phyloP scores from a whole-genome alignment of 1,140 invertebrate species.

The Leptestheria dahalacensis region DNA sequence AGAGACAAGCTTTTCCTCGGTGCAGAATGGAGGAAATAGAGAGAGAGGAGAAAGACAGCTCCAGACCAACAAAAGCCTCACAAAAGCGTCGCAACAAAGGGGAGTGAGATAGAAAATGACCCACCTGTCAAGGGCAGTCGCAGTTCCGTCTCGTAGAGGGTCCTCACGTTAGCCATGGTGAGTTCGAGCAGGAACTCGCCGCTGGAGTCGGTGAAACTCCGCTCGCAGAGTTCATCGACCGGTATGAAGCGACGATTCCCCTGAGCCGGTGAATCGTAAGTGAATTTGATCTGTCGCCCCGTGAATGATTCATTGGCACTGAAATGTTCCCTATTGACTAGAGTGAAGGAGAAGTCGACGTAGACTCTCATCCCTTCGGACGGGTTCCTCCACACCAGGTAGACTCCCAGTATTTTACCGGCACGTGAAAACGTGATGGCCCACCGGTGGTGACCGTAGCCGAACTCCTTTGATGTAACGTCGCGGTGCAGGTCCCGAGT shows the following conservation, averaged over 20 bases:
- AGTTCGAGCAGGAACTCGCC: conserved; percentile 71
- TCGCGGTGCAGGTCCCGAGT: conserved; percentile 62
- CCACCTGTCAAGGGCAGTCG: conserved; percentile 29
- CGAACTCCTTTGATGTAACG: conserved; percentile 68
- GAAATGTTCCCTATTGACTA: conserved; percentile 72
- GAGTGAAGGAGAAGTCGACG: conserved; percentile 68
- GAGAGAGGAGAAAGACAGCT: no score
- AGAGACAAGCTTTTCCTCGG: no score
- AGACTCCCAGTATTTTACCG: conserved; percentile 64
- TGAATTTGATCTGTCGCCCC: conserved; percentile 65
- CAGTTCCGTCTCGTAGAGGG: conserved; percentile 56
- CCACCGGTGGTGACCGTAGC: conserved; percentile 72
- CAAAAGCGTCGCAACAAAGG: background rate
- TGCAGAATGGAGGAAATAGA: no score
- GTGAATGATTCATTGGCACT: conserved; percentile 67
- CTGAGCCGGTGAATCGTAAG: conserved; percentile 53
- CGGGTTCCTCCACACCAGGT: conserved; percentile 32
- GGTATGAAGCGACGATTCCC: conserved; percentile 65
- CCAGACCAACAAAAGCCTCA: no score
- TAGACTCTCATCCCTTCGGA: conserved; percentile 47
- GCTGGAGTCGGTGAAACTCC: conserved; percentile 64
- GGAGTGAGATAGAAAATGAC: background rate
- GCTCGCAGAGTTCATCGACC: conserved; percentile 52
- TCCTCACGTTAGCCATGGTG: conserved; percentile 57
- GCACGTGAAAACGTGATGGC: conserved; percentile 66